phyloP scores from a whole-genome alignment of 2,113 vertebrate genomes.

The Platysteira castanea region DNA sequence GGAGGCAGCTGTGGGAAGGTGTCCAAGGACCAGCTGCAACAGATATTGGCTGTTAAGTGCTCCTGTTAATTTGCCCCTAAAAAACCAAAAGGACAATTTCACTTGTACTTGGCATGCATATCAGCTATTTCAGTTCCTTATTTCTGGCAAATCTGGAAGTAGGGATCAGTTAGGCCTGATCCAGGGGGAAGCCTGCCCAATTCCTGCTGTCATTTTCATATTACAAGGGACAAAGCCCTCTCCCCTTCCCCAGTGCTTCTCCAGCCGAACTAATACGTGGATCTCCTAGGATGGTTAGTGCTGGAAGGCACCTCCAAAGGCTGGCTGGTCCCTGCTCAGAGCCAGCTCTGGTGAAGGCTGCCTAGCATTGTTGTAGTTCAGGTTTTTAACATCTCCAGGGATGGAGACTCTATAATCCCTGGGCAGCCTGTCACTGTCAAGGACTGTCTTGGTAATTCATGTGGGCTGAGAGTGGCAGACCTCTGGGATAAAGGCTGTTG shows the following conservation, averaged over 20 bases:
- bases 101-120: neutral
- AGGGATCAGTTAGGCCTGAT: neutral
- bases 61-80: neutral
- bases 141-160: neutral
- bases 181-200: neutral
- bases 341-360: neutral
- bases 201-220: neutral
- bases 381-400: neutral
- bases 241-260: neutral
- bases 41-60: neutral
- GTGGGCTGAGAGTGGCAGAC: neutral
- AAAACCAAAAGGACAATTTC: neutral
- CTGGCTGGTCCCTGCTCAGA: neutral
- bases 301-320: neutral
- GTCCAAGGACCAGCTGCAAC: neutral
- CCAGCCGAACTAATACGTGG: neutral
- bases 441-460: neutral
- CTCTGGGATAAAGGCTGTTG: neutral
- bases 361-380: neutral
- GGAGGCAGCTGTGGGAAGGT: neutral
- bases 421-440: neutral
- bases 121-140: neutral
- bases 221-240: neutral
- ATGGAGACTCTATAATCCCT: neutral
- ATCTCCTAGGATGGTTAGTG: neutral